Conservation (phyloP, 2,113 vertebrate genomes). For the Pantherophis guttatus region DNA sequence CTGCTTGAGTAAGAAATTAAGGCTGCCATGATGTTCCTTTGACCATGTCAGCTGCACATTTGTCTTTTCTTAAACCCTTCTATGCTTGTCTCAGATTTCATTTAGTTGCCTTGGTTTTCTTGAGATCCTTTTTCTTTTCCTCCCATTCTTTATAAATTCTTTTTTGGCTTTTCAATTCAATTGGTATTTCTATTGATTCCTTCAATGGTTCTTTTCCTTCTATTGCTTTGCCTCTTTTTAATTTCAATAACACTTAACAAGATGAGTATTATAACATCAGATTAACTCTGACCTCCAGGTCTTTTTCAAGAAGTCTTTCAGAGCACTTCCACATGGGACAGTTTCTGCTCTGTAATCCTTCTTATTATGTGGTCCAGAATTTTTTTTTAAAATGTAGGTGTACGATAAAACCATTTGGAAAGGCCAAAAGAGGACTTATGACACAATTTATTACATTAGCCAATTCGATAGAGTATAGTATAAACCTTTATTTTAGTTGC, state of each 20-base stretch:
- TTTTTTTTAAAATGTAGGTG: background rate
- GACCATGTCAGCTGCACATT: background rate
- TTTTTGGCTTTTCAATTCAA: background rate
- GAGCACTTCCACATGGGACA: background rate
- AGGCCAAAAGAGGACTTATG: background rate
- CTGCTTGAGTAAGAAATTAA: background rate
- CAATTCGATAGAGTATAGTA: background rate
- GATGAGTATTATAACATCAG: background rate
- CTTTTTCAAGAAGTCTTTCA: background rate
- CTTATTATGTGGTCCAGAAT: background rate
- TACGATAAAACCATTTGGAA: background rate
- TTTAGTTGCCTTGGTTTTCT: background rate
- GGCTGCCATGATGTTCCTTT: background rate
- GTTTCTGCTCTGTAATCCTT: background rate
- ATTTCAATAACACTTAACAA: background rate
- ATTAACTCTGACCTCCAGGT: background rate
- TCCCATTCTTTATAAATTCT: background rate
- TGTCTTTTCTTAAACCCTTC: background rate
- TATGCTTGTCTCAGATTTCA: background rate
- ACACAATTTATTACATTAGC: background rate
- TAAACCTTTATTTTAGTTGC: background rate
- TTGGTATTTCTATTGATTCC: background rate
- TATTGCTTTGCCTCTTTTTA: background rate
- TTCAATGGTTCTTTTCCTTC: background rate
- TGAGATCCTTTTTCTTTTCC: background rate